Base-by-base conservation (phyloP, 2,888 invertebrate genomes). In the Pterobdella sp. region DNA sequence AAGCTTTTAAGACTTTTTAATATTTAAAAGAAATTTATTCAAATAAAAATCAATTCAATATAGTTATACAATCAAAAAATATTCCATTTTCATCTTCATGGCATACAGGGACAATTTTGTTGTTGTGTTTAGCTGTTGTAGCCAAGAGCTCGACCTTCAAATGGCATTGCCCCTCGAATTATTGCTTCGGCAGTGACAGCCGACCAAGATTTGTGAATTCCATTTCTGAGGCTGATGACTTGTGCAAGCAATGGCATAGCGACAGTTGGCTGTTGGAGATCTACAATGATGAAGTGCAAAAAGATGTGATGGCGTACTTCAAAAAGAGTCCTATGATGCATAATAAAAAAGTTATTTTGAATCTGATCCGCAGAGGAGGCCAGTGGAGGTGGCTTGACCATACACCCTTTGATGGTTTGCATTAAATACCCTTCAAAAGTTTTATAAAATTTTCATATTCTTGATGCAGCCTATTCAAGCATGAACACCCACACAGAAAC, bases 151-250 rank as follows among this genome's bases (percentile, higher is more conserved):
- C 60, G 4, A 56, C 7, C 10, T n/a, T 56, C 4, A 10, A 3
- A 4, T 65, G 65, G 65, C 14, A 35, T 22, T 65, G 65, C 29
- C 18, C 4, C 14, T 14, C 4, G n/a, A 65, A 31, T 2, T 65
- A 65, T n/a, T 65, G 65, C n/a, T 65, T 65, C n/a, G 32, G 31
- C 18, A 65, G 65, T 65, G 65, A 65, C 65, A 3, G 4, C 65
- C 14, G 4, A 14, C 4, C 14, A 65, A 65, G n/a, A 31, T 22
- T 31, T 29, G 4, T 65, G 2, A 18, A 14, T 34, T 7, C 7
- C 32, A 4, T 65, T 4, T 7, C 26, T 22, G 65, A 65, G 32
- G 65, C 65, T 7, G 14, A 65, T 32, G 7, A n/a, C 4, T 4
- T 65, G 4, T 65, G 65, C 32, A 14, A 22, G 3, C 2, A 3